A percentile compares a stretch with the other conserved stretches of the same genome.
These are phyloP conservation scores for Orthonevra nobilis DNA, from an alignment of 2,888 invertebrate species.

Conservation along the genomic window DNA sequence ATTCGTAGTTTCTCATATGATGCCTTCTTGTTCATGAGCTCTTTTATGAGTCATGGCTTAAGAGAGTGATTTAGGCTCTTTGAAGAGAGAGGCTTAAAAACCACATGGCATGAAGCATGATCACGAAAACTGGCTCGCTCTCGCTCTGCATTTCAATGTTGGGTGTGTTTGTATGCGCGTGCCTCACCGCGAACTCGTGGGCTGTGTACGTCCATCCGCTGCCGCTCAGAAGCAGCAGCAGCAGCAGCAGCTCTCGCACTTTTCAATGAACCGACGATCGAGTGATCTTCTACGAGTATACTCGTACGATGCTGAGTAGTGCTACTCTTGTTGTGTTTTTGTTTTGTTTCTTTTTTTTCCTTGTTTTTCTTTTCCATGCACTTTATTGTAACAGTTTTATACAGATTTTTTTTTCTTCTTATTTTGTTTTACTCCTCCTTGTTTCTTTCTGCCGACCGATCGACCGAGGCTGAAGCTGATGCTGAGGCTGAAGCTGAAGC, in stretches of 20 bases:
- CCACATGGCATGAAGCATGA: constrained; percentile 30
- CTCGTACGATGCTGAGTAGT: constrained; percentile 59
- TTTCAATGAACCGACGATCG: constrained; percentile 67
- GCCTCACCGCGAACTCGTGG: constrained; percentile 65
- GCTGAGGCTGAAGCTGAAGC: constrained; percentile 35
- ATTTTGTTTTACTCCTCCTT: constrained; percentile 68
- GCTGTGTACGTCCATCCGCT: constrained; percentile 66
- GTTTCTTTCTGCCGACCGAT: constrained; percentile 61
- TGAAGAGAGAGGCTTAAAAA: constrained; percentile 37
- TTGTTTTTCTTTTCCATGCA: constrained; percentile 66
- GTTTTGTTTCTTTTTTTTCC: constrained; percentile 56
- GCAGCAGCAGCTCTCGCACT: constrained; percentile 67
- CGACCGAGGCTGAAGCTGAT: no score
- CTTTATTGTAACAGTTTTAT: constrained; percentile 71
- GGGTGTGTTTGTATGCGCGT: constrained; percentile 71
- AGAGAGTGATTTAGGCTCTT: constrained; percentile 28
- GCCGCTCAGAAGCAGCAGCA: constrained; percentile 69
- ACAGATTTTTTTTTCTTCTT: constrained; percentile 61
- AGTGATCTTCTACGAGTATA: constrained; percentile 61
- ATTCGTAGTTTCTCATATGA: constrained; percentile 24
- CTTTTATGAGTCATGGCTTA: constrained; percentile 40
- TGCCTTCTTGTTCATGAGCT: background rate
- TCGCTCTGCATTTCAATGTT: constrained; percentile 59
- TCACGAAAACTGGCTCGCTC: constrained; percentile 3
- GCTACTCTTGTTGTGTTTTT: constrained; percentile 68